Evolutionary conservation across 2,888 invertebrate species (phyloP).

Genomic region (Empis livida): DNA sequence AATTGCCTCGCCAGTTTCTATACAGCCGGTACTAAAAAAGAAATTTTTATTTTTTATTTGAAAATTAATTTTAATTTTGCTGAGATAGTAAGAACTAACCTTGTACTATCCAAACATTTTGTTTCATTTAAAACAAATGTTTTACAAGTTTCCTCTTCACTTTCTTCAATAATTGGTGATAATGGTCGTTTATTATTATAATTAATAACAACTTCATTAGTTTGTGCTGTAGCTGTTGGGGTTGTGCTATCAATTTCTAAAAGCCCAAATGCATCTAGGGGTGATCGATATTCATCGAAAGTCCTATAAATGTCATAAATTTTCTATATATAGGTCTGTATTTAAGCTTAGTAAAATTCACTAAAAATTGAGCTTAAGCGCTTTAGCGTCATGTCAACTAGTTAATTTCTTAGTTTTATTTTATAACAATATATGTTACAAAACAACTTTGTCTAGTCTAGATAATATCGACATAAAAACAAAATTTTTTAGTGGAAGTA

Average conservation of each 20-base stretch:
- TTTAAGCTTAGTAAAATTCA: no score
- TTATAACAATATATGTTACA: no score
- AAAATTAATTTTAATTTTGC: background rate
- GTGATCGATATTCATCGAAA: constrained; percentile 14
- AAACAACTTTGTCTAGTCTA: no score
- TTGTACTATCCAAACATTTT: constrained; percentile 17
- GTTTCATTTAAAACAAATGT: constrained; percentile 18
- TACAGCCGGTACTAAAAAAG: constrained; percentile 14
- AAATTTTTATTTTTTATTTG: background rate
- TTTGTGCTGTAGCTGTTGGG: constrained; percentile 5
- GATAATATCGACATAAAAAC: no score
- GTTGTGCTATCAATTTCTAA: constrained; percentile 8
- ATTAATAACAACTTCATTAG: constrained; percentile 16
- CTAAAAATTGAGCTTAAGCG: no score
- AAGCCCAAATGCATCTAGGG: constrained; percentile 11
- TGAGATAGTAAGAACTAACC: constrained; percentile 7
- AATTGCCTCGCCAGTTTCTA: constrained; percentile 16
- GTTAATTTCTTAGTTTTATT: no score
- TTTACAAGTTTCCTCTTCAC: constrained; percentile 18
- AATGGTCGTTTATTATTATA: constrained; percentile 18
- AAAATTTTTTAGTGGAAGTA: no score
- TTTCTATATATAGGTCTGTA: no score
- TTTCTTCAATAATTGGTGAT: constrained; percentile 18
- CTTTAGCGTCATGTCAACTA: no score
- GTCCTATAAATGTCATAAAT: constrained; percentile 9